Conservation (phyloP, 2,888 invertebrate species). For the Teleiodes luculella region DNA sequence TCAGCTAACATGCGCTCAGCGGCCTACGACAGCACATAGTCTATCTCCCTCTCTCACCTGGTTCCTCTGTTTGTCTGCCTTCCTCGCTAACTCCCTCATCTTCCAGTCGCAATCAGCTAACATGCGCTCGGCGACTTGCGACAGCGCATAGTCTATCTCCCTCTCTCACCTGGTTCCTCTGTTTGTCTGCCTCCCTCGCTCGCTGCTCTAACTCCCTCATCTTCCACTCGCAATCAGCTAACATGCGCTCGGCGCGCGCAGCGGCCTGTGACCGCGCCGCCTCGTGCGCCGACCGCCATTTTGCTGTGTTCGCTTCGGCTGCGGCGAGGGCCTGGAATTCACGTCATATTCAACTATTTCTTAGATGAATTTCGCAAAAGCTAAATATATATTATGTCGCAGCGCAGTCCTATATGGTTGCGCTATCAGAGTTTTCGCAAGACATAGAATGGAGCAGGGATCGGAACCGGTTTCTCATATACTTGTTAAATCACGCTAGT, state of each 20-base stretch:
- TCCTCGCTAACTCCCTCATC: no score
- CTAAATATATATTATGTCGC: no score
- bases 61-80: no score
- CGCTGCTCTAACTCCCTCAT: slow-evolving; percentile 85
- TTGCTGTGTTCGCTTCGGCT: slow-evolving; percentile 73
- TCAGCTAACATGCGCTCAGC: slow-evolving; percentile 86
- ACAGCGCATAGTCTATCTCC: no score
- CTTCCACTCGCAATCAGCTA: slow-evolving; percentile 92
- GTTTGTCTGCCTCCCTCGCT: slow-evolving; percentile 82
- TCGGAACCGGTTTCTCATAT: no score
- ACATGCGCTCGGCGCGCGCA: slow-evolving; percentile 84
- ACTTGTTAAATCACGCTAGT: no score
- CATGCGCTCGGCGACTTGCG: slow-evolving; percentile 84
- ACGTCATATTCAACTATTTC: neutral
- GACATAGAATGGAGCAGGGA: no score
- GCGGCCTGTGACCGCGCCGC: slow-evolving; percentile 82
- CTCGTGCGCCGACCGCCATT: slow-evolving; percentile 84
- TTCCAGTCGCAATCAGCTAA: no score
- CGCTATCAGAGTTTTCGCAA: no score
- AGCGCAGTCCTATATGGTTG: no score
- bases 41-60: neutral
- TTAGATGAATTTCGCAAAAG: no score
- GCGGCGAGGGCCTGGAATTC: slow-evolving; percentile 74
- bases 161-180: slow-evolving; percentile 72
- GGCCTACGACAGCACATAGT: slow-evolving; percentile 79